Base-by-base conservation (phyloP, 2,888 invertebrate species). In the Cheilosia grossa region DNA sequence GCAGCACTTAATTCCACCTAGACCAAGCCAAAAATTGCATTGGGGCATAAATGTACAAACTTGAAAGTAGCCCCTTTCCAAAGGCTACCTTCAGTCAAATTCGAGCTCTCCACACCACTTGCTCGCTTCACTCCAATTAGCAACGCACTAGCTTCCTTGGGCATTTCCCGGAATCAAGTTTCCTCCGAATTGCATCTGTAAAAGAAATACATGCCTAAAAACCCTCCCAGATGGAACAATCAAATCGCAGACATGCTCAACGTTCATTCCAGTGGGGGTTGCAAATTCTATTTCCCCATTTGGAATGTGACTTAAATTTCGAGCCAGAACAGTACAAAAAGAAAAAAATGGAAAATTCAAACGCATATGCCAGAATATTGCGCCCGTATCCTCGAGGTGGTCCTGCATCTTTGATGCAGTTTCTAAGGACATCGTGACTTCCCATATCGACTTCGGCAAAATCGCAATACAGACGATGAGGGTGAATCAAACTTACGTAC, bases 221-320 rank as follows among this genome's bases (percentile, higher is more conserved):
- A 85, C 77, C 81, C 81, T 85, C 77, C 85, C 81, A 81, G 85
- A 85, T 77, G 72, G 72, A 85, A 85, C 81, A 85, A 85, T 85
- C 81, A 81, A 85, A 81, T 77, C 56, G 27, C 70, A 81, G 85
- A 81, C 83, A 66, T 63, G 61, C 61, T 37, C 21, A 44, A 66
- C 58, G 58, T 66, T 37, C 21, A 44, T 47, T 63, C 66, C 80
- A 44, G 53, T 53, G 67, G 75, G 72, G 51, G 51, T 72, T 75
- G 61, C 75, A 72, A 80, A 81, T 61, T 77, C 61, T 24, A 63
- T 40, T 78, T 63, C 59, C 15, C 47, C 33, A 53, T 54, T 33
- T 67, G 54, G 63, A 58, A 61, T 37, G 63, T 44, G 49, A 74
- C 64, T 73, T 47, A 42, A 40, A 49, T 73, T 73, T 73, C 27